Evolutionary conservation across 2,113 vertebrate species (phyloP).

Genomic region (Hiodon tergisus): DNA sequence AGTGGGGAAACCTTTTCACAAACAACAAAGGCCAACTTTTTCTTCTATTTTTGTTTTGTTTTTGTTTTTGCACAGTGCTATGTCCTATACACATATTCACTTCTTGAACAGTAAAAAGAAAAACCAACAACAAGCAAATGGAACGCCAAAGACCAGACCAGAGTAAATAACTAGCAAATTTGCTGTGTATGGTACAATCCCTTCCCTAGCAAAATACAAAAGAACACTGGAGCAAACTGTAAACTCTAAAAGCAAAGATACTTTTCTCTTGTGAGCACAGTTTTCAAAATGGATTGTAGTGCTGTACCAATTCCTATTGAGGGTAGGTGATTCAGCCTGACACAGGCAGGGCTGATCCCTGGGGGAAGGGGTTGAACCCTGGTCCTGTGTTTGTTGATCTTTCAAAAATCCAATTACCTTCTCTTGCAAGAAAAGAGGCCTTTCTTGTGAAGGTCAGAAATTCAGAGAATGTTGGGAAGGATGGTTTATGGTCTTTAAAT

Average conservation of each 20-base stretch:
- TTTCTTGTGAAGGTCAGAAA: slow-evolving; percentile 52
- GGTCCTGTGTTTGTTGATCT: slow-evolving; percentile 40
- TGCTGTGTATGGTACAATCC: slow-evolving; percentile 43
- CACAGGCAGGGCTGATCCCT: slow-evolving; percentile 36
- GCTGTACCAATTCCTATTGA: slow-evolving; percentile 29
- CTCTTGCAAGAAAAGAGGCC: slow-evolving; percentile 59
- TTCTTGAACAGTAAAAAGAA: slow-evolving; percentile 32
- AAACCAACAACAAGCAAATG: slow-evolving; percentile 23
- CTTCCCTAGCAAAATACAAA: slow-evolving; percentile 24
- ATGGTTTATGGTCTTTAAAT: slow-evolving; percentile 38
- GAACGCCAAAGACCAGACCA: slow-evolving; percentile 59
- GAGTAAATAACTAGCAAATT: slow-evolving; percentile 45
- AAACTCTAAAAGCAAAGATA: slow-evolving; percentile 29
- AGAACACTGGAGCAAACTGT: slow-evolving; percentile 28
- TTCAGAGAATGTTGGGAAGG: slow-evolving; percentile 37
- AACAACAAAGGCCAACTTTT: slow-evolving; percentile 48
- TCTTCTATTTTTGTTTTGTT: slow-evolving; percentile 28
- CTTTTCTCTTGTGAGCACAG: slow-evolving; percentile 34
- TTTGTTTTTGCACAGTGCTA: slow-evolving; percentile 64
- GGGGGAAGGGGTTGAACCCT: slow-evolving; percentile 26
- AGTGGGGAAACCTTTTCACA: slow-evolving; percentile 57
- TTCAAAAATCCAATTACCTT: slow-evolving; percentile 44
- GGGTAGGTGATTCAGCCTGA: slow-evolving; percentile 33
- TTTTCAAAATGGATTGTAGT: slow-evolving; percentile 38
- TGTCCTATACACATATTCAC: slow-evolving; percentile 54